A percentile compares a stretch with the other conserved stretches of the same genome.
phyloP scores from a whole-genome alignment of 1,140 invertebrate species.

The Drosophila baimaii region DNA sequence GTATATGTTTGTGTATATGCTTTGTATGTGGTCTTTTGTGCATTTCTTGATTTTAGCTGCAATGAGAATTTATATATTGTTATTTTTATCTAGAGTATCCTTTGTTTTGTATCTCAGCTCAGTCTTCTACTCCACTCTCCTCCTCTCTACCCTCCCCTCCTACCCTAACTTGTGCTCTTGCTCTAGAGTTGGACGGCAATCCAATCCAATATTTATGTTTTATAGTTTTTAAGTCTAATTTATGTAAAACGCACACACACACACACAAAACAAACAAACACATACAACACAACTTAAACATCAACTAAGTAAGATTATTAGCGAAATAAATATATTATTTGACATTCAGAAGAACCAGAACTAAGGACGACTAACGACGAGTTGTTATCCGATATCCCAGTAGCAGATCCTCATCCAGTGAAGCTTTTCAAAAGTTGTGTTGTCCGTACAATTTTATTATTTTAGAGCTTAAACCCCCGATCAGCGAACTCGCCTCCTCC shows the following conservation, averaged over 20 bases:
- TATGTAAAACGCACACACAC: slow-evolving; percentile 60
- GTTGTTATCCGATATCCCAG: slow-evolving; percentile 37
- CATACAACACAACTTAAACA: slow-evolving; percentile 45
- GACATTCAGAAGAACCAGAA: slow-evolving; percentile 32
- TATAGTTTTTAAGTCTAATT: slow-evolving; percentile 79
- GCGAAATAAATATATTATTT: slow-evolving; percentile 75
- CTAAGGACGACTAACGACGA: slow-evolving; percentile 28
- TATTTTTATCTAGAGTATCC: slow-evolving; percentile 33
- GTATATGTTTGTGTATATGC: slow-evolving; percentile 45
- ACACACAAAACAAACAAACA: slow-evolving; percentile 24
- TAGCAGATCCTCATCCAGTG: slow-evolving; percentile 28
- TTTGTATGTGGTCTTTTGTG: slow-evolving; percentile 46
- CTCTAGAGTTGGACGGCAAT: slow-evolving; percentile 57
- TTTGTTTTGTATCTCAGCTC: slow-evolving; percentile 34
- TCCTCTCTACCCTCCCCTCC: slow-evolving; percentile 2
- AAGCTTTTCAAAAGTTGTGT: slow-evolving; percentile 43
- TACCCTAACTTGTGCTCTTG: slow-evolving; percentile 50
- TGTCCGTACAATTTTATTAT: slow-evolving; percentile 29
- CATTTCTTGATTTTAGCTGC: slow-evolving; percentile 53
- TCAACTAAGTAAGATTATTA: slow-evolving; percentile 78
- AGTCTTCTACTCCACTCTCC: slow-evolving; percentile 13
- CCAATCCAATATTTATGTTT: slow-evolving; percentile 68
- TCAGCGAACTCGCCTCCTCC: slow-evolving; percentile 3
- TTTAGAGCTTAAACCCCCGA: slow-evolving; percentile 9
- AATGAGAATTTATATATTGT: slow-evolving; percentile 61